Base-by-base conservation (phyloP, 2,113 vertebrate genomes). In the Sinosuthora webbiana region DNA sequence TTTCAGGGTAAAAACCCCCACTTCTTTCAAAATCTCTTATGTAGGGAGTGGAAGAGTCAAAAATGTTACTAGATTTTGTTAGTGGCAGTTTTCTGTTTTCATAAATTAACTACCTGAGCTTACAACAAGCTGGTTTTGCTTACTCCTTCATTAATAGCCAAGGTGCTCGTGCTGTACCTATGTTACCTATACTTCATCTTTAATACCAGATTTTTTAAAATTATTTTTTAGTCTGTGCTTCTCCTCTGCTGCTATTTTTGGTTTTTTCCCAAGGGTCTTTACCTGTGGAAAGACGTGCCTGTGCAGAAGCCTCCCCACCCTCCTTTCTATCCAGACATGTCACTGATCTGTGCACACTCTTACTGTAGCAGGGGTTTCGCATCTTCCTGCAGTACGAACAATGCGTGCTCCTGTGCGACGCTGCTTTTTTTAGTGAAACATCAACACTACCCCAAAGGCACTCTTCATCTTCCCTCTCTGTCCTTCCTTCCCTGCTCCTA, bases 301-400 rank as follows among this genome's bases (percentile, higher is more conserved):
- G 13, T 24, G 59, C 8, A 18, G 56, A 9, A 15, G 23, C 15
- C 19, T 77, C 22, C 33, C 13, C 2, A 2, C 31, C 39, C 57
- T 56, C 28, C 37, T 47, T 30, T 64, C 41, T 44, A 24, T 11
- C 33, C 79, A 42, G 47, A 33, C 37, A 3, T 0, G 41, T 13
- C 19, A 4, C 56, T 9, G 21, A 3, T 15, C 5, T 19, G 0
- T 11, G 25, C 9, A 0, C 44, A 1, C 15, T 1, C 27, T 22
- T 25, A 17, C 8, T 25, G 35, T 1, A 57, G 37, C 28, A 1
- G 3, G 41, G 19, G 1, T 19, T 69, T 57, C 37, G 1, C 59
- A 3, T 39, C 35, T 47, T 42, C 37, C 45, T 24, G 44, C 75
- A 1, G 2, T 10, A 24, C 24, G 31, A 67, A 20, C 33, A 5